Evolutionary conservation across 1,140 invertebrate genomes (phyloP).

Genomic region (Hetaerina americana): DNA sequence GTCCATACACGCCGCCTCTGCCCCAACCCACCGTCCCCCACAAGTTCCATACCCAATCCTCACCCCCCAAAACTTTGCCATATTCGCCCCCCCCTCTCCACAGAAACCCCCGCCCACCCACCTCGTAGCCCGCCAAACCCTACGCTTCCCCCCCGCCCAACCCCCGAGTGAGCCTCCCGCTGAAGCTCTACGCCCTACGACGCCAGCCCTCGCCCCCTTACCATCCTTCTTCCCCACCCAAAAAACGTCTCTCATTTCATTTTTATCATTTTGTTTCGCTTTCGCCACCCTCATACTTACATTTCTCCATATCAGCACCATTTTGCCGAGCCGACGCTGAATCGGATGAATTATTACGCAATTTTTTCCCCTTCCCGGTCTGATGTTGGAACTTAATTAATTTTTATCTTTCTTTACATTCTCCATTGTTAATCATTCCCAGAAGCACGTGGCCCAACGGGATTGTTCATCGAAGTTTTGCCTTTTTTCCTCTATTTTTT

Average conservation of each 20-base stretch:
- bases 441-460: no score
- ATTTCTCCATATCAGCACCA: not conserved
- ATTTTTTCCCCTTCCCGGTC: not conserved
- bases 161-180: not conserved
- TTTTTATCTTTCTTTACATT: not conserved
- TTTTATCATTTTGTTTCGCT: not conserved
- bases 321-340: not conserved
- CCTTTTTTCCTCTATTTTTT: no score
- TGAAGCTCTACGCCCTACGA: no score
- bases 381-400: not conserved
- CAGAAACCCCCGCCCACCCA: not conserved
- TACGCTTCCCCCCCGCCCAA: not conserved
- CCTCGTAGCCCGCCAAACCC: not conserved
- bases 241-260: not conserved
- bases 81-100: no score
- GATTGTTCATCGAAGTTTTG: no score
- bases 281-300: not conserved
- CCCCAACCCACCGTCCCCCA: no score
- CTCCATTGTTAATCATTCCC: not conserved
- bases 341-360: not conserved
- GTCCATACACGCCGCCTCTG: no score
- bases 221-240: not conserved
- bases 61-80: no score
- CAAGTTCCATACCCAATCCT: no score
- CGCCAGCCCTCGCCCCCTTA: no score